A percentile compares a stretch with the other conserved stretches of the same genome.
Evolutionary conservation across 2,797 vertebrate genomes (phyloP).

Genomic region (Scomberomorus guttatus): DNA sequence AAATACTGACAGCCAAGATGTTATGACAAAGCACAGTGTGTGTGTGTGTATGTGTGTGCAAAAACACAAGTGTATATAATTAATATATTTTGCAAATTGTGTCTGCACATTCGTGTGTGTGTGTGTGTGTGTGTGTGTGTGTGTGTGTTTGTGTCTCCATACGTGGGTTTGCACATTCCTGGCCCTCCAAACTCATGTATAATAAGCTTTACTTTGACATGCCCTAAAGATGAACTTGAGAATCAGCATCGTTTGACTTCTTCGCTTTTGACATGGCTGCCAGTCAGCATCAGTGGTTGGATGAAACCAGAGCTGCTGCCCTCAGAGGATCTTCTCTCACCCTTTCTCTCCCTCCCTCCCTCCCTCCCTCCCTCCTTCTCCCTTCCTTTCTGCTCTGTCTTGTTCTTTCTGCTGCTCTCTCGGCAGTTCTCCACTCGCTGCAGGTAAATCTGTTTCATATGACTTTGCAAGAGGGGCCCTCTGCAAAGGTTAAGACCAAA

Average conservation of each 20-base stretch:
- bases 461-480: slow-evolving; percentile 64
- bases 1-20: slow-evolving; percentile 40
- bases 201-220: slow-evolving; percentile 77
- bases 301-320: slow-evolving; percentile 74
- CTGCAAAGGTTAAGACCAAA: slow-evolving; percentile 35
- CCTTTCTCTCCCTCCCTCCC: slow-evolving; percentile 22
- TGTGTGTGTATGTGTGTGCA: not conserved
- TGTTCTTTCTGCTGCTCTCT: slow-evolving; percentile 17
- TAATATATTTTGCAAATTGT: not conserved
- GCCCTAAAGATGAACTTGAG: slow-evolving; percentile 80
- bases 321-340: slow-evolving; percentile 73
- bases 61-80: not conserved
- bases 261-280: slow-evolving; percentile 80
- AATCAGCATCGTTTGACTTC: slow-evolving; percentile 75
- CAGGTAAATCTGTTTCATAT: slow-evolving; percentile 85
- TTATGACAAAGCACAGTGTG: slow-evolving; percentile 21
- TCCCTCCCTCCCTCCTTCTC: not conserved
- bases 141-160: not conserved
- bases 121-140: not conserved
- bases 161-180: slow-evolving; percentile 68
- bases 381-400: slow-evolving; percentile 11
- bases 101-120: not conserved
- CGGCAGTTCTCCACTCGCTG: slow-evolving; percentile 32
- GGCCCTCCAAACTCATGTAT: slow-evolving; percentile 57
- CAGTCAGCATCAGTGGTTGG: slow-evolving; percentile 75